A percentile compares a stretch with the other conserved stretches of the same genome.
These are phyloP conservation scores for Podarcis cretensis DNA, from an alignment of 2,113 vertebrate species.

Conservation along the genomic window DNA sequence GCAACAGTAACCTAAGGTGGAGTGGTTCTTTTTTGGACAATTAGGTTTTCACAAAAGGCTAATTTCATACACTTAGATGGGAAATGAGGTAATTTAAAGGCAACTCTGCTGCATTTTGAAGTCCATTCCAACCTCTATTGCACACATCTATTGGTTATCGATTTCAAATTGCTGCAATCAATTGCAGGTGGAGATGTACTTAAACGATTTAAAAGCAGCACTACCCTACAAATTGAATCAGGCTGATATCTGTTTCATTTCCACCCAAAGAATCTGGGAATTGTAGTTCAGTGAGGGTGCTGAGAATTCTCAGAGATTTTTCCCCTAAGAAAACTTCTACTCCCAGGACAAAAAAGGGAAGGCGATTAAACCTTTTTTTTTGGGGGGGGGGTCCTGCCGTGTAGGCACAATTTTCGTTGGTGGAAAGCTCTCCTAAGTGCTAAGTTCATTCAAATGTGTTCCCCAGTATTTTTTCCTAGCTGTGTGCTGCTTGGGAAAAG, in stretches of 20 bases:
- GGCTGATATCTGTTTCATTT: background rate
- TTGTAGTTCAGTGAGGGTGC: background rate
- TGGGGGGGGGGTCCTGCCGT: background rate
- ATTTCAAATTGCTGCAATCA: conserved; percentile 24
- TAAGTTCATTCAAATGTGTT: background rate
- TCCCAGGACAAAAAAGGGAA: background rate
- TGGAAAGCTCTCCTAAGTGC: background rate
- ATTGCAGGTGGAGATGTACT: conserved; percentile 5
- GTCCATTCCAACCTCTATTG: background rate
- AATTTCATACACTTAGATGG: background rate
- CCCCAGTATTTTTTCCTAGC: background rate
- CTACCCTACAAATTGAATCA: background rate
- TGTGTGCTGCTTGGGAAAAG: background rate
- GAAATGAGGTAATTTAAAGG: background rate
- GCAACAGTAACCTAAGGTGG: accelerated
- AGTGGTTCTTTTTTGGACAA: background rate
- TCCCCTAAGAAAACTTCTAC: background rate
- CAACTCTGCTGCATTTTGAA: background rate
- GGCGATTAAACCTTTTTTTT: background rate
- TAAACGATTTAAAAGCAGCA: background rate
- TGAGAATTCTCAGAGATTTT: background rate
- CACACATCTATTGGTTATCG: no score
- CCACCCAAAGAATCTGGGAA: background rate
- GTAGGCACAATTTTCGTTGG: background rate
- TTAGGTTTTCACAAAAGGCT: conserved; percentile 16